Percentiles rank a stretch among this genome's conserved stretches.
phyloP scores from a whole-genome alignment of 2,888 invertebrate genomes.

The Octodonta nipae region DNA sequence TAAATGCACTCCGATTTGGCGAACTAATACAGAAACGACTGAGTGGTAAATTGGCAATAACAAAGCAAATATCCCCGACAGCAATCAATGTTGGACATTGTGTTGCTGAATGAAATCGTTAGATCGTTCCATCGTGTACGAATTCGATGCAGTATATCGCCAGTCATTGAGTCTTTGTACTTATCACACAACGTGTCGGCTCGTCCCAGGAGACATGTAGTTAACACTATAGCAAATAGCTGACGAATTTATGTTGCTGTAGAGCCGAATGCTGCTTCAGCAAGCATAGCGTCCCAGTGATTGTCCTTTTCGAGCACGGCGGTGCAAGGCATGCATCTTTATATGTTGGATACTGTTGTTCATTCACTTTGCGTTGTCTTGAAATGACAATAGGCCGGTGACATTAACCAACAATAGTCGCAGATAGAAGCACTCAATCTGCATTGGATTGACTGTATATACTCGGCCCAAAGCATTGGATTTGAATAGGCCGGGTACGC shows the following conservation, averaged over 20 bases:
- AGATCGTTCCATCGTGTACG: background rate
- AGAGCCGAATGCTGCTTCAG: conserved; percentile 10
- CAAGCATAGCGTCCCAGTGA: conserved; percentile 17
- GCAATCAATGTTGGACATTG: background rate
- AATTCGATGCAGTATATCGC: background rate
- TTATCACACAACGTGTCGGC: background rate
- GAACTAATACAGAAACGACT: no score
- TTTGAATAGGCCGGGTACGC: background rate
- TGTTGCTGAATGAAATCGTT: background rate
- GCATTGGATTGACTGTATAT: conserved; percentile 24
- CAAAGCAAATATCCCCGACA: background rate
- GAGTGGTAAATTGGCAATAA: background rate
- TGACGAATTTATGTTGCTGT: conserved; percentile 2
- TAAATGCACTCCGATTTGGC: background rate
- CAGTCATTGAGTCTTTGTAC: background rate
- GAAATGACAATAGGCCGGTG: conserved; percentile 22
- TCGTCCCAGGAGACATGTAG: background rate
- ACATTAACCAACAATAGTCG: conserved; percentile 23
- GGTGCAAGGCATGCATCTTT: conserved; percentile 21
- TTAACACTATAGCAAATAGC: conserved; percentile 4
- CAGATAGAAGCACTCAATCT: no score
- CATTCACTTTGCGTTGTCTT: conserved; percentile 26
- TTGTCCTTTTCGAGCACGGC: conserved; percentile 20
- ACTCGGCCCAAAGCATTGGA: conserved; percentile 20
- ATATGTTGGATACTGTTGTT: conserved; percentile 24